Percentiles rank a stretch among this genome's conserved stretches.
phyloP scores from a whole-genome alignment of 2,113 vertebrate genomes.

The Malurus cyaneus region DNA sequence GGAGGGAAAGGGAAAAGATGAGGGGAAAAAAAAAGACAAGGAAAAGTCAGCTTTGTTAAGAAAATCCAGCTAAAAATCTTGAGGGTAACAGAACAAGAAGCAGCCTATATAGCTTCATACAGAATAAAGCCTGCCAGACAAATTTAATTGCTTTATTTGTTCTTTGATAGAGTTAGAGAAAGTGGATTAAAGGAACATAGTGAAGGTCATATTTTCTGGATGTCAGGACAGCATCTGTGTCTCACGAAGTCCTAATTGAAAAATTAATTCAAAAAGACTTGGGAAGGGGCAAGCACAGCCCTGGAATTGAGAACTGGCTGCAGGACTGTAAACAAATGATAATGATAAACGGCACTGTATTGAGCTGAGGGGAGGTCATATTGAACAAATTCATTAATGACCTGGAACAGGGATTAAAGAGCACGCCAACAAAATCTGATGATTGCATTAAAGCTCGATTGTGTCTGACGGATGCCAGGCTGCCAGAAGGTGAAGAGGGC shows the following conservation, averaged over 20 bases:
- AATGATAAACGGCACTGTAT: slow-evolving; percentile 14
- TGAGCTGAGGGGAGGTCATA: slow-evolving; percentile 6
- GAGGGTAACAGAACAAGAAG: not conserved
- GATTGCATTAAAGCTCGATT: not conserved
- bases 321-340: slow-evolving; percentile 40
- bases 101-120: not conserved
- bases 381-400: slow-evolving; percentile 14
- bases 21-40: not conserved
- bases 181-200: not conserved
- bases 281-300: not conserved
- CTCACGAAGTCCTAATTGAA: slow-evolving; percentile 32
- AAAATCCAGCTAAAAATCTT: slow-evolving; percentile 2
- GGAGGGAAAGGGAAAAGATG: not conserved
- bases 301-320: slow-evolving; percentile 3
- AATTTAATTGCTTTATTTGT: slow-evolving; percentile 54
- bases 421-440: not conserved
- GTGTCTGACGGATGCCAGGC: not conserved
- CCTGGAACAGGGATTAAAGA: slow-evolving; percentile 10
- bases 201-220: not conserved
- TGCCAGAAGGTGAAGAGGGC: not conserved
- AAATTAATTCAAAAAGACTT: slow-evolving; percentile 64
- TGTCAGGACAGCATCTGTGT: slow-evolving; percentile 27
- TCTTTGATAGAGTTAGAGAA: slow-evolving; percentile 26
- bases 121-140: slow-evolving; percentile 34
- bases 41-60: not conserved